These are phyloP conservation scores for Keiferia lycopersicella DNA, from an alignment of 2,888 invertebrate genomes.

Conservation along the genomic window DNA sequence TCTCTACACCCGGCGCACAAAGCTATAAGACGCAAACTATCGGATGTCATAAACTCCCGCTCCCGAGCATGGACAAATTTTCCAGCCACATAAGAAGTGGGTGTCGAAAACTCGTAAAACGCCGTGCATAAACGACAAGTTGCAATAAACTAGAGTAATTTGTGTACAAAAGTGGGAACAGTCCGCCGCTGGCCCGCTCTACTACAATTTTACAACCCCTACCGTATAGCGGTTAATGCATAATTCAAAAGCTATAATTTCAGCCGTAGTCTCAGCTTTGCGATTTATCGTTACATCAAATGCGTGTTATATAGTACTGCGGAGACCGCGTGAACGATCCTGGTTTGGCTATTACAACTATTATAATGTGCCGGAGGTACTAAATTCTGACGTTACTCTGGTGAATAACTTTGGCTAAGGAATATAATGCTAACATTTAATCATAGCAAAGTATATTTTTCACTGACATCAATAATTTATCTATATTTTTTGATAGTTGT, in stretches of 20 bases:
- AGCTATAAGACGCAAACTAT: constrained; percentile 17
- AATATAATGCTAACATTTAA: not conserved
- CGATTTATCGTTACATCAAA: constrained; percentile 68
- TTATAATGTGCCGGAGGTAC: constrained; percentile 13
- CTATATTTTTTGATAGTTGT: no score
- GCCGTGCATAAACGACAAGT: constrained; percentile 51
- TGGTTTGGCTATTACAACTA: constrained; percentile 34
- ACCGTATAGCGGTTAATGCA: constrained; percentile 64
- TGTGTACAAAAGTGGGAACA: constrained; percentile 36
- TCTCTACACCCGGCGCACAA: constrained; percentile 15
- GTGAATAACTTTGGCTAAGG: not conserved
- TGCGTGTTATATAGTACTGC: constrained; percentile 44
- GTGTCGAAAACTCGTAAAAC: constrained; percentile 61
- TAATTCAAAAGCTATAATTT: constrained; percentile 76
- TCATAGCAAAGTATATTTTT: not conserved
- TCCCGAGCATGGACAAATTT: constrained; percentile 60
- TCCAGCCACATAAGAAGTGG: constrained; percentile 52
- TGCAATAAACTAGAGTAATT: constrained; percentile 54
- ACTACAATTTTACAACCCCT: constrained; percentile 63
- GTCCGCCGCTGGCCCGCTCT: constrained; percentile 31
- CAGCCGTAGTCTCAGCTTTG: constrained; percentile 62
- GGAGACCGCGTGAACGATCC: constrained; percentile 43
- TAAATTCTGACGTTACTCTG: constrained; percentile 15
- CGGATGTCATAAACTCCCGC: constrained; percentile 56
- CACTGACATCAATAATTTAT: no score